Base-by-base conservation (phyloP, 2,113 vertebrate species). In the Siniperca knerii region DNA sequence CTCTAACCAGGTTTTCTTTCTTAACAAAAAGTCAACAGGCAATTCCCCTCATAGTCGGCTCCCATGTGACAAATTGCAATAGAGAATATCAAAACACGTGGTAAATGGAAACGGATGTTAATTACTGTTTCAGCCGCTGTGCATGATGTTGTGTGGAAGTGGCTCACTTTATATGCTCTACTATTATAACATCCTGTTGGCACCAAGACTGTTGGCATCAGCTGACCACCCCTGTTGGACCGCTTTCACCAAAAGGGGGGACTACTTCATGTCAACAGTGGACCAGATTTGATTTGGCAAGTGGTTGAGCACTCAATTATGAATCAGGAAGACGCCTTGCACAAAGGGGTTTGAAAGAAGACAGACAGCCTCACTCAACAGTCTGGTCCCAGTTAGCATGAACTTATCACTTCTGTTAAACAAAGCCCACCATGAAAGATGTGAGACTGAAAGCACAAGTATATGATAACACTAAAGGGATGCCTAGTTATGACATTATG, bases 101-200 rank as follows among this genome's bases (percentile, higher is more conserved):
- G 70, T 81, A 87, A 89, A 81, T 90, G 72, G 78, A 90, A 86
- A 81, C 67, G 83, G 90, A 92, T 93, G 89, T 81, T 89, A 87
- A 92, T 91, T 88, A 79, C 61, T 64, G 79, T 71, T 83, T 54
- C 35, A 48, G 80, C 74, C 55, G 57, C 83, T 79, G 77, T 75
- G 73, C 76, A 71, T 65, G 72, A 67, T 54, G 69, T 82, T 75
- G 69, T 75, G 84, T 76, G 86, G 78, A 89, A 84, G 77, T 73
- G 55, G 33, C 87, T 90, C 46, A 67, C 77, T 94, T 90, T 90
- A 82, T 92, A 84, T 77, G 86, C 84, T 91, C 62, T 57, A 61
- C 84, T 90, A 88, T 92, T 92, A 92, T 83, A 86, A 87, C 90
- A 92, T 94, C 90, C 91, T 89, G 85, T 91, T 94, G 92, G 91